phyloP scores from a whole-genome alignment of 2,888 invertebrate genomes.

The Volucella bombylans region DNA sequence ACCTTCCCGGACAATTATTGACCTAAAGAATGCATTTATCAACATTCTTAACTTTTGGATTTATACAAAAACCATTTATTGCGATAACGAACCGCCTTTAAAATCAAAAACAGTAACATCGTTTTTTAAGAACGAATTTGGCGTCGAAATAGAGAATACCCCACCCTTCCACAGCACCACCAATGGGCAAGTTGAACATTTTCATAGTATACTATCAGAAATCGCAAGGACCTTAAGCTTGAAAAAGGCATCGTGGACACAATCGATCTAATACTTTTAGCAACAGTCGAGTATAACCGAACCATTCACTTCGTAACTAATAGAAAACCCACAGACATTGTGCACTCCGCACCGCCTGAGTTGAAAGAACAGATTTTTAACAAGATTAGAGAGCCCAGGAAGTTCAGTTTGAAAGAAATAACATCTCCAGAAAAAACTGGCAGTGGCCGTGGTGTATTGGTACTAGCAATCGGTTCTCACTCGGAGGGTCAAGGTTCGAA shows the following conservation, averaged over 20 bases:
- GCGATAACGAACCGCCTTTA: slow-evolving; percentile 73
- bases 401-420: too few relatives aligned
- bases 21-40: slow-evolving; percentile 63
- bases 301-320: too few relatives aligned
- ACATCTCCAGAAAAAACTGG: too few relatives aligned
- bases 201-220: slow-evolving; percentile 71
- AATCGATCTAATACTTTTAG: too few relatives aligned
- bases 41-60: slow-evolving; percentile 64
- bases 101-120: slow-evolving; percentile 64
- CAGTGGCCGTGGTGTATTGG: too few relatives aligned
- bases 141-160: slow-evolving; percentile 62
- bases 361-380: too few relatives aligned
- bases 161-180: slow-evolving; percentile 68
- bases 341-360: too few relatives aligned
- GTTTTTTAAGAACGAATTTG: slow-evolving; percentile 55
- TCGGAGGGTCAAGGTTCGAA: too few relatives aligned
- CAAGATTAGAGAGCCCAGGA: too few relatives aligned
- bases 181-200: slow-evolving; percentile 70
- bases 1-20: slow-evolving; percentile 23
- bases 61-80: slow-evolving; percentile 54
- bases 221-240: slow-evolving; percentile 71
- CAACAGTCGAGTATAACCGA: too few relatives aligned
- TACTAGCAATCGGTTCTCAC: too few relatives aligned
- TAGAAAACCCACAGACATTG: too few relatives aligned
- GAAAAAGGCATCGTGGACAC: slow-evolving; percentile 40